Percentiles rank a stretch among this genome's conserved stretches.
phyloP scores from a whole-genome alignment of 2,797 vertebrate genomes.

The Hafferia zeledoni region DNA sequence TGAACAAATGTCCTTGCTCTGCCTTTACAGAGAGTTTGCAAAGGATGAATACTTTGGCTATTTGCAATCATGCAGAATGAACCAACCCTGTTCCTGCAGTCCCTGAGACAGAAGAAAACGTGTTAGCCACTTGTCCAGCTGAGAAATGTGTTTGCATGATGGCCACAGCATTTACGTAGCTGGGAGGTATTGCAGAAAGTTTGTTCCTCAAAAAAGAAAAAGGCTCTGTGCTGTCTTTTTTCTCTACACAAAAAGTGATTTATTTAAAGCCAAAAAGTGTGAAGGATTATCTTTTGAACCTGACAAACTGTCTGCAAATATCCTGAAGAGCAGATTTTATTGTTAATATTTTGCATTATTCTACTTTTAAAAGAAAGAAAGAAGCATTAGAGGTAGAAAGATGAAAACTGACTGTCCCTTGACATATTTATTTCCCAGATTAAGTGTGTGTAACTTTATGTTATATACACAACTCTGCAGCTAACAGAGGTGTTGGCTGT shows the following conservation, averaged over 20 bases:
- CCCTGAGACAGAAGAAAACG: background rate
- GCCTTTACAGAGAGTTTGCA: background rate
- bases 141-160: background rate
- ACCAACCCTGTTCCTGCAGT: background rate
- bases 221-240: background rate
- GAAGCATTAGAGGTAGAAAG: background rate
- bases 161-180: background rate
- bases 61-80: background rate
- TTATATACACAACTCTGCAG: background rate
- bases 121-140: background rate
- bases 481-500: background rate
- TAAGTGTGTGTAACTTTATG: background rate
- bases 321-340: constrained; percentile 6
- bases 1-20: background rate
- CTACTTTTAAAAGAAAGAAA: constrained; percentile 13
- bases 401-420: constrained; percentile 15
- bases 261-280: constrained; percentile 41
- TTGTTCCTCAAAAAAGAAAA: constrained; percentile 11
- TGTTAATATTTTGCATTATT: background rate
- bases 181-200: background rate
- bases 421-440: constrained; percentile 12
- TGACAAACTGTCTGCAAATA: constrained; percentile 23
- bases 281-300: constrained; percentile 44
- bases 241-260: constrained; percentile 7
- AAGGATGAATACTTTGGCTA: background rate